phyloP scores from a whole-genome alignment of 2,797 vertebrate species.

The Channallabes apus region DNA sequence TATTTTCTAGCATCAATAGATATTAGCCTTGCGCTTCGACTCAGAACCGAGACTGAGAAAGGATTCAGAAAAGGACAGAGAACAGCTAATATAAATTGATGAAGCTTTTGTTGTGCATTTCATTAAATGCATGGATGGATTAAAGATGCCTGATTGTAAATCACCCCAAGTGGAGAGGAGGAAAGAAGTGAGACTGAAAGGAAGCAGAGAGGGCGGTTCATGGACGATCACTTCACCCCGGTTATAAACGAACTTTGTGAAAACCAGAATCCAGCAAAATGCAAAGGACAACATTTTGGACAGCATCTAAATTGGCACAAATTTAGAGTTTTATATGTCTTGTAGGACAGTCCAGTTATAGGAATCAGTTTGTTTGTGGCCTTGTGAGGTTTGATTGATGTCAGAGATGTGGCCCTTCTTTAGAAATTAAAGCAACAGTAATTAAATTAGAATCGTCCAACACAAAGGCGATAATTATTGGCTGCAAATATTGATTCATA shows the following conservation, averaged over 20 bases:
- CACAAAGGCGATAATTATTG: background rate
- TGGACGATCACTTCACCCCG: slow-evolving; percentile 8
- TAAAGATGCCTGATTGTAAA: slow-evolving; percentile 73
- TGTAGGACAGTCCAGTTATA: background rate
- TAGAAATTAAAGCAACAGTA: background rate
- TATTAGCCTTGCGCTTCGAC: slow-evolving; percentile 66
- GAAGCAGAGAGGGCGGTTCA: background rate
- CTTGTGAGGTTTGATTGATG: background rate
- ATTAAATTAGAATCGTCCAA: background rate
- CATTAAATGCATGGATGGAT: slow-evolving; percentile 71
- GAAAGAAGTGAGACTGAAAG: slow-evolving; percentile 51
- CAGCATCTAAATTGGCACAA: background rate
- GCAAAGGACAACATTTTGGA: background rate
- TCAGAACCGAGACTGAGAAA: slow-evolving; percentile 33
- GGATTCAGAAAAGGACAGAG: slow-evolving; percentile 20
- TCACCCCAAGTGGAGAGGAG: slow-evolving; percentile 59
- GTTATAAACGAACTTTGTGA: slow-evolving; percentile 19
- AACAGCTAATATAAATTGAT: slow-evolving; percentile 70
- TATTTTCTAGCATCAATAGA: slow-evolving; percentile 73
- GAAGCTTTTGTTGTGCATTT: slow-evolving; percentile 67
- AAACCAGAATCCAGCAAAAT: slow-evolving; percentile 21
- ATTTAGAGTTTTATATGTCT: background rate
- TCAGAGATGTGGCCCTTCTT: no score
- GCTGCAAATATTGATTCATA: slow-evolving; percentile 21
- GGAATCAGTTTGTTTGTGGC: background rate